Conservation (phyloP, 2,113 vertebrate species). For the Myiozetetes cayanensis region DNA sequence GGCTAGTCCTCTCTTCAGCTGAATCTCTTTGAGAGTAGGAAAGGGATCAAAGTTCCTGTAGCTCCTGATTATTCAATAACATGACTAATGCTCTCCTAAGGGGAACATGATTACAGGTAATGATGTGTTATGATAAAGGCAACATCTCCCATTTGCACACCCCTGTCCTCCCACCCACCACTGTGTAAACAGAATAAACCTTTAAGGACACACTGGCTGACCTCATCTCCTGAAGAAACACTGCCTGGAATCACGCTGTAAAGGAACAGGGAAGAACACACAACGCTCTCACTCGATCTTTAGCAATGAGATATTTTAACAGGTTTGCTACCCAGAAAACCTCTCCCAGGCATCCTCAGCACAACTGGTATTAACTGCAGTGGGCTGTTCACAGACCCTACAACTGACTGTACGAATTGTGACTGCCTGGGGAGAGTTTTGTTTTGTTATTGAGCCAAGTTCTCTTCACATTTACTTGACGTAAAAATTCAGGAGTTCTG, state of each 20-base stretch:
- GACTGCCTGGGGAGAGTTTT: neutral
- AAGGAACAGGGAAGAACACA: neutral
- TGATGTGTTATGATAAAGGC: neutral
- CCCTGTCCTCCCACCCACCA: neutral
- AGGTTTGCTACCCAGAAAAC: neutral
- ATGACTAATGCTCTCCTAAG: constrained; percentile 12
- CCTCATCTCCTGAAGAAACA: neutral
- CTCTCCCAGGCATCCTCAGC: neutral
- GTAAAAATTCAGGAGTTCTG: neutral
- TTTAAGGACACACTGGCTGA: neutral
- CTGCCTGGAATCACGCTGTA: neutral
- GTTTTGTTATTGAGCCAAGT: neutral
- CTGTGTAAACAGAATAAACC: neutral
- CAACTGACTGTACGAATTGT: neutral
- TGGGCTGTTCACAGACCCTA: neutral
- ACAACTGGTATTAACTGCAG: neutral
- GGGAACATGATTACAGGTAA: neutral
- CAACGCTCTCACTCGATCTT: neutral
- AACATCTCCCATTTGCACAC: neutral
- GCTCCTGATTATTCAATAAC: neutral
- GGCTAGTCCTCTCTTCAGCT: neutral
- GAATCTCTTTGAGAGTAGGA: neutral
- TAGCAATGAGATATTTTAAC: neutral
- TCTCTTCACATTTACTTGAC: neutral
- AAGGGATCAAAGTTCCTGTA: neutral